Evolutionary conservation across 2,888 invertebrate species (phyloP).

Genomic region (Caprella mutica): DNA sequence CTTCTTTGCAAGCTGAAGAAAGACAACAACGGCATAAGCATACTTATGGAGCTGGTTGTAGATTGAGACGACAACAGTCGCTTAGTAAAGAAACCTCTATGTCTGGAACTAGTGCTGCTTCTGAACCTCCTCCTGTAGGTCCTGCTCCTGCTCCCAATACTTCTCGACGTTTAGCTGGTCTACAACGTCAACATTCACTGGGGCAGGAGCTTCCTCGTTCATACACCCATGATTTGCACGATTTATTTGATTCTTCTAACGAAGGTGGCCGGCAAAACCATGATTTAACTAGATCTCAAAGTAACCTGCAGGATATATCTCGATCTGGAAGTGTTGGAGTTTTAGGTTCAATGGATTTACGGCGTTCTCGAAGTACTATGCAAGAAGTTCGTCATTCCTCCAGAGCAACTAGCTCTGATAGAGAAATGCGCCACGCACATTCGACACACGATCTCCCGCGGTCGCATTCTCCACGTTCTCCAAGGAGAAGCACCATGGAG

Average conservation of each 20-base stretch:
- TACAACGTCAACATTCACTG: constrained; percentile 30
- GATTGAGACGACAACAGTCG: constrained; percentile 28
- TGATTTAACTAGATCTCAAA: constrained; percentile 30
- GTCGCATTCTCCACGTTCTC: constrained; percentile 27
- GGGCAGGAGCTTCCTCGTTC: constrained; percentile 31
- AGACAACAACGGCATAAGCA: constrained; percentile 23
- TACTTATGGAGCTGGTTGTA: constrained; percentile 30
- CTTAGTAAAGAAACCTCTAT: constrained; percentile 28
- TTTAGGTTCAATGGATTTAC: constrained; percentile 22
- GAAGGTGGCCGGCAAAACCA: constrained; percentile 11
- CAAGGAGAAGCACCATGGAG: constrained; percentile 1
- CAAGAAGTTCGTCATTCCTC: constrained; percentile 26
- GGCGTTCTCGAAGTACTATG: constrained; percentile 25
- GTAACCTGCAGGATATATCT: constrained; percentile 27
- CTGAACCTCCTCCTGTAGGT: constrained; percentile 26
- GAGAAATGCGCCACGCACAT: constrained; percentile 29
- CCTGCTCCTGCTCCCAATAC: constrained; percentile 21
- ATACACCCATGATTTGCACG: constrained; percentile 19
- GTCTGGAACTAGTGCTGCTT: constrained; percentile 26
- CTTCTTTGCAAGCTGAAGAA: constrained; percentile 29
- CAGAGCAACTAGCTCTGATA: constrained; percentile 15
- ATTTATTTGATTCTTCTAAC: constrained; percentile 7
- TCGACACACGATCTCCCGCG: constrained; percentile 29
- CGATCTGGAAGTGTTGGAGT: constrained; percentile 25
- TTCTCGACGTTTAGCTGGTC: constrained; percentile 20